Conservation (phyloP, 2,888 invertebrate genomes). For the Polymixis lichenea region DNA sequence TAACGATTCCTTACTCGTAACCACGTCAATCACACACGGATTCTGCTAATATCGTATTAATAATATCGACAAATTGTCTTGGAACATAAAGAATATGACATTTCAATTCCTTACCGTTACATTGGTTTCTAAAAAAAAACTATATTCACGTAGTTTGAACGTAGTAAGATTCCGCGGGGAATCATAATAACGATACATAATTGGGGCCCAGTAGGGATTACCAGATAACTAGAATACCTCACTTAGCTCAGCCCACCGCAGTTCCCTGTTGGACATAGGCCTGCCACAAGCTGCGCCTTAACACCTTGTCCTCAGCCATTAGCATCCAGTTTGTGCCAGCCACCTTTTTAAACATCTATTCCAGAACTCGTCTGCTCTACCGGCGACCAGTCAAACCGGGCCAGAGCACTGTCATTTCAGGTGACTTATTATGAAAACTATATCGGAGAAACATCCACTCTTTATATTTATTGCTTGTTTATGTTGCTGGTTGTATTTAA, state of each 20-base stretch:
- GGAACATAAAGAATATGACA: too few species aligned
- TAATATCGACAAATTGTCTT: too few species aligned
- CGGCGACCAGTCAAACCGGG: too few species aligned
- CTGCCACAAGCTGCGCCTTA: neutral
- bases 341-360: neutral
- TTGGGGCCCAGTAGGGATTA: too few species aligned
- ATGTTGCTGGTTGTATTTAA: neutral
- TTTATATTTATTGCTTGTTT: neutral
- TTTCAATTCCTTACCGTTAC: too few species aligned
- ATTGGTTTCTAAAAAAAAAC: too few species aligned
- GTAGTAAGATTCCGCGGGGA: too few species aligned
- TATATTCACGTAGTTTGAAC: too few species aligned
- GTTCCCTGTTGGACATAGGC: neutral
- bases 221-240: neutral
- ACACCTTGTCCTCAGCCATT: neutral
- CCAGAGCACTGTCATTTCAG: neutral
- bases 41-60: too few species aligned
- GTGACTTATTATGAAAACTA: neutral
- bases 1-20: too few species aligned
- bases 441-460: neutral
- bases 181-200: too few species aligned
- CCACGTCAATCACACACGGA: too few species aligned
- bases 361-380: neutral
- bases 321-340: neutral
- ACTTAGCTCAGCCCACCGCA: neutral